Evolutionary conservation across 2,888 invertebrate genomes (phyloP).

Genomic region (Alviniconcha strummeri): DNA sequence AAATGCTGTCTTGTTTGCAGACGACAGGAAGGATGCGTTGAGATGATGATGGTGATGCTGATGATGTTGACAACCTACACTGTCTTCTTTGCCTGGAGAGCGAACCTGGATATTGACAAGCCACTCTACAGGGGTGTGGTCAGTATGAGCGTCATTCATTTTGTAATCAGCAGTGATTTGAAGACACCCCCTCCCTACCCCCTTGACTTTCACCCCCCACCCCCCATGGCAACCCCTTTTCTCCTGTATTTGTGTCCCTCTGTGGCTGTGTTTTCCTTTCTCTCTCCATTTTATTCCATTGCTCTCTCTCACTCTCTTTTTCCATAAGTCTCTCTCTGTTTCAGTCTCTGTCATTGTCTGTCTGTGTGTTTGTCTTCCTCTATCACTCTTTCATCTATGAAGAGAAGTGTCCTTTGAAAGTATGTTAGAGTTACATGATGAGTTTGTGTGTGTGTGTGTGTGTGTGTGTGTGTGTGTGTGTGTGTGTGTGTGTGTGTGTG

Average conservation of each 20-base stretch:
- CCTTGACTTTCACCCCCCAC: no score
- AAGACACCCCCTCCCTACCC: no score
- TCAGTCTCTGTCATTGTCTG: background rate
- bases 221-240: no score
- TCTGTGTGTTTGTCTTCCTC: background rate
- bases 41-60: constrained; percentile 25
- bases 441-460: background rate
- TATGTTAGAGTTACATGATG: no score
- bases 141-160: constrained; percentile 40
- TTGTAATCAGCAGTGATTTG: no score
- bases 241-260: no score
- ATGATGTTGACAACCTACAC: constrained; percentile 35
- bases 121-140: constrained; percentile 68
- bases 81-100: constrained; percentile 66
- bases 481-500: background rate
- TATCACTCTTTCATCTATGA: no score
- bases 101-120: constrained; percentile 66
- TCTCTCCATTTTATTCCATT: background rate
- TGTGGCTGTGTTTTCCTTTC: background rate
- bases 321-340: background rate
- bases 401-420: no score
- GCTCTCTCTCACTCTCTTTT: no score
- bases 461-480: background rate
- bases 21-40: background rate
- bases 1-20: background rate